Percentiles rank a stretch among this genome's conserved stretches.
These are phyloP conservation scores for Acrocera orbiculus DNA, from an alignment of 2,888 invertebrate genomes.

Conservation along the genomic window DNA sequence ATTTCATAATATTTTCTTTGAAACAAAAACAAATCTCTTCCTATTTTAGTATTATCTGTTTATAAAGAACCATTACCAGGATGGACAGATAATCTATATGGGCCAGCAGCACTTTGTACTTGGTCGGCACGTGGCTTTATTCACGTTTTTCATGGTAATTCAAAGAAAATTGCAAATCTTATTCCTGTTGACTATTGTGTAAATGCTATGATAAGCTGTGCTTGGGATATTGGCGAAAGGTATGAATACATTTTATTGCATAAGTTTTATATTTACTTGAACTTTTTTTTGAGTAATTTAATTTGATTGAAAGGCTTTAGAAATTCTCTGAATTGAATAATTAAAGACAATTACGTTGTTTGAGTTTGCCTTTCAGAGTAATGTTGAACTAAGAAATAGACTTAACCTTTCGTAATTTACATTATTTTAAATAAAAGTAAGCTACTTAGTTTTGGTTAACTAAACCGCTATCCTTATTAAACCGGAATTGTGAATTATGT, in stretches of 20 bases:
- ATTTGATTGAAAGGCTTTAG: no score
- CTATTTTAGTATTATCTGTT: constrained; percentile 26
- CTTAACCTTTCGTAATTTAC: no score
- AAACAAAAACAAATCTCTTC: neutral
- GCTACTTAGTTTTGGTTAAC: no score
- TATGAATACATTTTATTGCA: no score
- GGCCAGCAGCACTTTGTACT: constrained; percentile 31
- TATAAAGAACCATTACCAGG: constrained; percentile 32
- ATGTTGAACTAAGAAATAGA: no score
- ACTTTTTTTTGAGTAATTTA: no score
- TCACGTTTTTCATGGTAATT: constrained; percentile 28
- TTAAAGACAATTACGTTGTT: no score
- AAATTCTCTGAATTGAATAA: no score
- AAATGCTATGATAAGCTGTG: constrained; percentile 31
- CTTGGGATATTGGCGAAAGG: constrained; percentile 30
- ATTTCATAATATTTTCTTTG: neutral
- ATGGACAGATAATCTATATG: constrained; percentile 33
- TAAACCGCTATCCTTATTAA: no score
- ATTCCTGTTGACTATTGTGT: constrained; percentile 32
- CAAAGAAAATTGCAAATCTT: constrained; percentile 27
- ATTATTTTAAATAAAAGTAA: no score
- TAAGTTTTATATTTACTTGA: neutral
- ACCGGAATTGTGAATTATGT: no score
- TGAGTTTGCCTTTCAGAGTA: no score
- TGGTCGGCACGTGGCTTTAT: constrained; percentile 30